Evolutionary conservation across 2,888 invertebrate species (phyloP), one percentile per base, ranked within the genome.

Genomic region (Aplocera efformata): DNA sequence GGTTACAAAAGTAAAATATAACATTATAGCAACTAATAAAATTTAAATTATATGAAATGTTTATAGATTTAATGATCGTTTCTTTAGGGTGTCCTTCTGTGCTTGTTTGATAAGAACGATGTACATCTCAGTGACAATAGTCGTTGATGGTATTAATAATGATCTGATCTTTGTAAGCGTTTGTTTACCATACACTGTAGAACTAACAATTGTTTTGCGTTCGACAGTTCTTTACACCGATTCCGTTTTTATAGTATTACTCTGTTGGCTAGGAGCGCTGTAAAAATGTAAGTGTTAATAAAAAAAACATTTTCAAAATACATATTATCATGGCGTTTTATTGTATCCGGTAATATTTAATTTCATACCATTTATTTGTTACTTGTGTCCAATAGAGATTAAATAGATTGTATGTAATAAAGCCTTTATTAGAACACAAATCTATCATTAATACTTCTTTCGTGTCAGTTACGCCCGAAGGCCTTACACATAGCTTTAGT

Each of bases 201-300:
- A 69, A 79, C 76, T 83, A 80, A 83, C 74, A 72, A n/a, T 86
- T 86, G 74, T 79, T 83, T 86, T 85, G 86, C 86, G 86, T 86
- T 86, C 77, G 70, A 84, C 82, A 82, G 83, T 84, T 78, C 72
- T 82, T 83, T 85, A 86, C 88, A 88, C 88, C 75, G 62, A 79
- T 84, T 85, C 71, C 79, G 80, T 88, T 88, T 79, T 80, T 86
- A 86, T 83, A 85, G 84, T 85, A 88, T 85, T 88, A 88, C 86
- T 88, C 79, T 86, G 88, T 88, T 88, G 86, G 88, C 86, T 88
- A 88, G 88, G 83, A 82, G 81, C 81, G 88, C 88, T 88, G 88
- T 88, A 88, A 88, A 88, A 85, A 86, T 88, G 85, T 88, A 88
- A 88, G 88, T 88, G 88, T 88, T 88, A 88, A 85, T 88, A 86